Evolutionary conservation across 1,140 invertebrate genomes (phyloP).

Genomic region (Brachionus rotundiformis): DNA sequence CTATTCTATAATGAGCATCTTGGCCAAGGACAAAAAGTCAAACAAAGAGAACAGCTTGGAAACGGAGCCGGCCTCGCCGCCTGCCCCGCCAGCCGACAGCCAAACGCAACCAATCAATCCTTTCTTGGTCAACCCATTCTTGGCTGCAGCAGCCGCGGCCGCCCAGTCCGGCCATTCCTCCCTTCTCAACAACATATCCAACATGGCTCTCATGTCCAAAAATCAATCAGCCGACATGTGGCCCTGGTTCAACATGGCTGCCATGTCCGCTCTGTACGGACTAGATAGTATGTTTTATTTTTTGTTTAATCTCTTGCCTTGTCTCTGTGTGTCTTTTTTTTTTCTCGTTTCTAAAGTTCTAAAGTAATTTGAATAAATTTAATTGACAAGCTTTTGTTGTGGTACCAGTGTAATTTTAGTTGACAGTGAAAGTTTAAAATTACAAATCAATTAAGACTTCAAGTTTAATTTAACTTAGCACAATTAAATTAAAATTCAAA

Average conservation of each 20-base stretch:
- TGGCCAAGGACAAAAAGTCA: background rate
- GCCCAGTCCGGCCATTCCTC: background rate
- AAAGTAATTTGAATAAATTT: constrained; percentile 31
- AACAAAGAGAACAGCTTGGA: constrained; percentile 5
- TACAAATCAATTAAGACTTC: constrained; percentile 43
- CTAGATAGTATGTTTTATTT: constrained; percentile 10
- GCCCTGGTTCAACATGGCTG: constrained; percentile 46
- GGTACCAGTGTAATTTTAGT: background rate
- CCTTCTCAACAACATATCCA: constrained; percentile 20
- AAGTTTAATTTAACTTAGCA: constrained; percentile 13
- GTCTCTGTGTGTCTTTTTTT: background rate
- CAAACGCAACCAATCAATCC: background rate
- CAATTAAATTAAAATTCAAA: too few species aligned
- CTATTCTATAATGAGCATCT: constrained; percentile 21
- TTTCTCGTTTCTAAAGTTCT: too few species aligned
- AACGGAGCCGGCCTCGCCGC: background rate
- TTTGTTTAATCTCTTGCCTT: too few species aligned
- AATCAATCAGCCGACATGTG: constrained; percentile 7
- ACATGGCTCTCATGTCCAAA: constrained; percentile 13
- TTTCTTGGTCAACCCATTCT: constrained; percentile 4
- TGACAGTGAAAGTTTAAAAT: constrained; percentile 48
- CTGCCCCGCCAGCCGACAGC: background rate
- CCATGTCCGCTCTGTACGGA: constrained; percentile 34
- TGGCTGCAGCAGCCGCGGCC: background rate
- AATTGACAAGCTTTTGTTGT: constrained; percentile 23